A percentile compares a stretch with the other conserved stretches of the same genome.
Conservation (phyloP, 2,113 vertebrate genomes). For the Petaurus breviceps region DNA sequence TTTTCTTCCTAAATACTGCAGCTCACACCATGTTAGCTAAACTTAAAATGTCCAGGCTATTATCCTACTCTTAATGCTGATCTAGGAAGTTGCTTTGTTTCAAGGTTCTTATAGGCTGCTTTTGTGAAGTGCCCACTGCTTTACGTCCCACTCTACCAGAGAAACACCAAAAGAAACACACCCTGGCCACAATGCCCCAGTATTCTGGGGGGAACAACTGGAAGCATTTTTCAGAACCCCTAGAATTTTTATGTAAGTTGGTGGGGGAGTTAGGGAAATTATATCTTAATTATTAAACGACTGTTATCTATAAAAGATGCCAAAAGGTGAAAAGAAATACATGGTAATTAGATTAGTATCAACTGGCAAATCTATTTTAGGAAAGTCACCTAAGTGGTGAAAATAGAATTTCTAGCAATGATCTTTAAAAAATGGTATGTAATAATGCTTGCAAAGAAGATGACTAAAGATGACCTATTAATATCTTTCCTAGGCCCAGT, state of each 20-base stretch:
- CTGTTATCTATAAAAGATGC: not conserved
- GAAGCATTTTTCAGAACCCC: not conserved
- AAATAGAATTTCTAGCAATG: not conserved
- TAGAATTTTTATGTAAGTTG: conserved; percentile 18
- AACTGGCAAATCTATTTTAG: not conserved
- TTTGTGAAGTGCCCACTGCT: not conserved
- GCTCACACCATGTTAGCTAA: not conserved
- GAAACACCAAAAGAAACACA: not conserved
- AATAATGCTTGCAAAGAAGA: not conserved
- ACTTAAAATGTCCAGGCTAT: conserved; percentile 14
- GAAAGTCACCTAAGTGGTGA: not conserved
- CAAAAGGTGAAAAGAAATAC: conserved; percentile 1
- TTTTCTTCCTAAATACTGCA: conserved; percentile 9
- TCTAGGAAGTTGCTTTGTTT: not conserved
- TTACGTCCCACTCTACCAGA: not conserved
- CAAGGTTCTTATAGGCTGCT: conserved; percentile 18
- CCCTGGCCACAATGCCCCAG: not conserved
- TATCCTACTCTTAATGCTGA: conserved; percentile 36
- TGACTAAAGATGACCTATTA: not conserved
- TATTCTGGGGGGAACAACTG: not conserved
- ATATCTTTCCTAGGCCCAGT: not conserved
- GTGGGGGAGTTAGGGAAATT: not conserved
- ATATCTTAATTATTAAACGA: not conserved
- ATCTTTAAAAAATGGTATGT: not conserved
- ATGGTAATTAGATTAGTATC: not conserved